Conservation (phyloP, 1,140 invertebrate genomes). For the Drosophila suzukii region DNA sequence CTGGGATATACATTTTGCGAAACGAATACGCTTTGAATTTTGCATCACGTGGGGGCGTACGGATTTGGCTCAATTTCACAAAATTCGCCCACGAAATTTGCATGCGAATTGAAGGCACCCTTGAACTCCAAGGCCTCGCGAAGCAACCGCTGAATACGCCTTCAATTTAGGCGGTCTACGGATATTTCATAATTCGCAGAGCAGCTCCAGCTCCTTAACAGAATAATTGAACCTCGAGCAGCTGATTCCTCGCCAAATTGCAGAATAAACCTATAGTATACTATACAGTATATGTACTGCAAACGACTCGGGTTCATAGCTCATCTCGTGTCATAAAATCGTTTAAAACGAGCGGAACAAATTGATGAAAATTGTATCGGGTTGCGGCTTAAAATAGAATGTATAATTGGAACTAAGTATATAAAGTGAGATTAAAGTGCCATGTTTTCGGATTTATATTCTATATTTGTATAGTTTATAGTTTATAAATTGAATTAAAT, state of each 20-base stretch:
- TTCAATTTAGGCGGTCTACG: slow-evolving; percentile 24
- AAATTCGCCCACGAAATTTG: slow-evolving; percentile 29
- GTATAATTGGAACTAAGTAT: slow-evolving; percentile 18
- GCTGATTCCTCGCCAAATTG: slow-evolving; percentile 30
- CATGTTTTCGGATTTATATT: neutral
- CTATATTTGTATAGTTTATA: neutral
- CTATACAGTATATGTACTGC: neutral
- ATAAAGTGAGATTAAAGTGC: slow-evolving; percentile 1
- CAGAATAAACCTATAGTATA: neutral
- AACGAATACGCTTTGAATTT: slow-evolving; percentile 32
- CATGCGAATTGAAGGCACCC: slow-evolving; percentile 47
- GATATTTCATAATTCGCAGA: slow-evolving; percentile 35
- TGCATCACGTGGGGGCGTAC: slow-evolving; percentile 13
- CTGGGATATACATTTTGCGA: neutral
- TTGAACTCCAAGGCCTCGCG: slow-evolving; percentile 39
- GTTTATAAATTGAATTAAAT: no score
- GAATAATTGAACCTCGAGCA: slow-evolving; percentile 40
- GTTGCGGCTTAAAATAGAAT: slow-evolving; percentile 26
- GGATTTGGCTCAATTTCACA: slow-evolving; percentile 40
- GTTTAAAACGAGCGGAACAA: slow-evolving; percentile 24
- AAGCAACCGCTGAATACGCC: slow-evolving; percentile 22
- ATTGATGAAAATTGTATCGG: slow-evolving; percentile 44
- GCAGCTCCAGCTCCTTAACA: slow-evolving; percentile 35
- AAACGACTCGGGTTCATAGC: slow-evolving; percentile 9
- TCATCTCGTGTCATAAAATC: slow-evolving; percentile 45